Conservation (phyloP, 2,113 vertebrate genomes). For the Semicossyphus pulcher region DNA sequence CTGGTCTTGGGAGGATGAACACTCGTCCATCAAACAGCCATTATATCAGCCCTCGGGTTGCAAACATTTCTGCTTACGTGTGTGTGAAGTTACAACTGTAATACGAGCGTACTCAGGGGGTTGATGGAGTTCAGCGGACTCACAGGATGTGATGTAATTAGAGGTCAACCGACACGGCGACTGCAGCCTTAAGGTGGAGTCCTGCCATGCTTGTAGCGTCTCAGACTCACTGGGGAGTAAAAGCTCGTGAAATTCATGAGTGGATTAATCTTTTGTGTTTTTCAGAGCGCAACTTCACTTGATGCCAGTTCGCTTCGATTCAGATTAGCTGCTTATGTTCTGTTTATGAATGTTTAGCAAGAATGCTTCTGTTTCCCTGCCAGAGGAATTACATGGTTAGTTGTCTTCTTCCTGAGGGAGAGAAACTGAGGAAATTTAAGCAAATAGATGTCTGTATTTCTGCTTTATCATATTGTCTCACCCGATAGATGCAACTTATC, state of each 20-base stretch:
- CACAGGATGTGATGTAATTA: constrained; percentile 38
- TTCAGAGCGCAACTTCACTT: constrained; percentile 1
- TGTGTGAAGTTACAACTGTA: constrained; percentile 14
- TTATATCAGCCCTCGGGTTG: constrained; percentile 22
- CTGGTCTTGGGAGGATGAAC: constrained; percentile 1
- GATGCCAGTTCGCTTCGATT: constrained; percentile 21
- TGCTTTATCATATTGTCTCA: not conserved
- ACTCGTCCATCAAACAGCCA: constrained; percentile 33
- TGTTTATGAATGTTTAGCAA: constrained; percentile 1
- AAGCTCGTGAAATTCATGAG: constrained; percentile 4
- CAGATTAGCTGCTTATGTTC: constrained; percentile 4
- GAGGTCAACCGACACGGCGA: constrained; percentile 18
- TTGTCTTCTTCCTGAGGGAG: not conserved
- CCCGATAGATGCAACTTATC: not conserved
- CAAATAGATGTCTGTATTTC: constrained; percentile 2
- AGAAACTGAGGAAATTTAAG: constrained; percentile 11
- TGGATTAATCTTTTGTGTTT: constrained; percentile 29
- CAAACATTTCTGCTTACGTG: constrained; percentile 18
- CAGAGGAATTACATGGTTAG: constrained; percentile 29
- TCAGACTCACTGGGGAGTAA: not conserved
- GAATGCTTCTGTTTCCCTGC: not conserved
- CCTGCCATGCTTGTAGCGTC: not conserved
- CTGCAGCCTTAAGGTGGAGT: constrained; percentile 30
- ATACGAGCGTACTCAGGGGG: constrained; percentile 27
- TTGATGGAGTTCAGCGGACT: constrained; percentile 17